phyloP scores from a whole-genome alignment of 2,888 invertebrate genomes.

The Eupithecia insigniata region DNA sequence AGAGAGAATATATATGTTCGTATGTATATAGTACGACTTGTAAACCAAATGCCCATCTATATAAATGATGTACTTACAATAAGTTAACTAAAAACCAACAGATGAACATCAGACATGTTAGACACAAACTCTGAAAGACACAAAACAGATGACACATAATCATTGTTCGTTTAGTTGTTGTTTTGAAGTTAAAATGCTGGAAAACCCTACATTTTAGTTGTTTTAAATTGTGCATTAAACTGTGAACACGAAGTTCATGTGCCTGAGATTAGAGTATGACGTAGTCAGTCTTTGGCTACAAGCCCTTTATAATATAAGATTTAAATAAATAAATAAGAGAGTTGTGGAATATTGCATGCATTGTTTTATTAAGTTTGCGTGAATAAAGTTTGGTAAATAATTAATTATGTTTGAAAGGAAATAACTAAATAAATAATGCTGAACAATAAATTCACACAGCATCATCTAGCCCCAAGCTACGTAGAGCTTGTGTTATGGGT shows the following conservation, averaged over 20 bases:
- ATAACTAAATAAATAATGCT: too few species aligned
- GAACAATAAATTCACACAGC: too few species aligned
- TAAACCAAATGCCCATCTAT: too few species aligned
- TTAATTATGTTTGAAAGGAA: too few species aligned
- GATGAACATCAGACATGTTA: not conserved
- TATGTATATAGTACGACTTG: too few species aligned
- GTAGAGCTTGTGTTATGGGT: too few species aligned
- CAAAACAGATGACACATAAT: conserved; percentile 30
- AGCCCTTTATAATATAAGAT: too few species aligned
- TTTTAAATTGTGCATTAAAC: not conserved
- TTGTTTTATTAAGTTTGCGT: not conserved
- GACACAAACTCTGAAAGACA: conserved; percentile 23
- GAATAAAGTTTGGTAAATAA: not conserved
- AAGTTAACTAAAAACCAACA: not conserved
- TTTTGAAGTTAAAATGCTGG: conserved; percentile 39
- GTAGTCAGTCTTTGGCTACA: too few species aligned
- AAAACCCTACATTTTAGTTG: conserved; percentile 32
- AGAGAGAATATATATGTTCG: too few species aligned
- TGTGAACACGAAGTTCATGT: not conserved
- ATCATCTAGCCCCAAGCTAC: too few species aligned
- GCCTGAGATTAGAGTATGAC: not conserved
- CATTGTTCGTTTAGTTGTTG: conserved; percentile 29
- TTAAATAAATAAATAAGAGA: too few species aligned
- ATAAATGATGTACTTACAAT: too few species aligned
- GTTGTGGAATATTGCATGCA: not conserved